Conservation (phyloP, 1,140 invertebrate genomes). For the Drosophila nigromelanica region DNA sequence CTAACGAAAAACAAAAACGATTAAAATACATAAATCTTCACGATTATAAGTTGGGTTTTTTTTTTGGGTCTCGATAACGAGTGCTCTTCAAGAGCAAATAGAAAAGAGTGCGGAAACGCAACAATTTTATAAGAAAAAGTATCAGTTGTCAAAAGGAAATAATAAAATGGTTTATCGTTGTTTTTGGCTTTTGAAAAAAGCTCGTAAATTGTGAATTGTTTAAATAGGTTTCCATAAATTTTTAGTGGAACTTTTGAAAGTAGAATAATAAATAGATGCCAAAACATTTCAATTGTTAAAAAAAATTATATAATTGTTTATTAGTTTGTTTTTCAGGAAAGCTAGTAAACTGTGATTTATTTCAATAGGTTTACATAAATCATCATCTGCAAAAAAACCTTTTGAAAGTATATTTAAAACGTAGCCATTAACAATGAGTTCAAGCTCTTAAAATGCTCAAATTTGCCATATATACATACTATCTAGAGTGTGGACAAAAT, state of each 20-base stretch:
- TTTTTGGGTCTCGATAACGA: slow-evolving; percentile 5
- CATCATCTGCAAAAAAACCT: no score
- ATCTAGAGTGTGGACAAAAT: slow-evolving; percentile 8
- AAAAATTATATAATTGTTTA: background rate
- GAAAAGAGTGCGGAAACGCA: slow-evolving; percentile 14
- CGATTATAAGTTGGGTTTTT: background rate
- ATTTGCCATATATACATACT: background rate
- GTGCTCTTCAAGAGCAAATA: background rate
- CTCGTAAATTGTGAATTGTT: background rate
- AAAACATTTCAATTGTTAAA: background rate
- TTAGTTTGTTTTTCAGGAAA: background rate
- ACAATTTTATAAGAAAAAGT: background rate
- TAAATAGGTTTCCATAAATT: no score
- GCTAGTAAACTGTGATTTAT: no score
- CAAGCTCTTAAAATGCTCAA: background rate
- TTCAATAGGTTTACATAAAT: no score
- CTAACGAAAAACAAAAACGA: background rate
- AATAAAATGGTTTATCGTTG: background rate
- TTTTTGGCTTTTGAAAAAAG: background rate
- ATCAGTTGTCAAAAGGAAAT: slow-evolving; percentile 16
- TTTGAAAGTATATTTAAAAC: no score
- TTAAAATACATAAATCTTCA: background rate
- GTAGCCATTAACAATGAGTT: no score
- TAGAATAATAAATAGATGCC: no score
- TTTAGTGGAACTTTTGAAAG: no score